Evolutionary conservation across 2,888 invertebrate species (phyloP).

Genomic region (Morpho achilles): DNA sequence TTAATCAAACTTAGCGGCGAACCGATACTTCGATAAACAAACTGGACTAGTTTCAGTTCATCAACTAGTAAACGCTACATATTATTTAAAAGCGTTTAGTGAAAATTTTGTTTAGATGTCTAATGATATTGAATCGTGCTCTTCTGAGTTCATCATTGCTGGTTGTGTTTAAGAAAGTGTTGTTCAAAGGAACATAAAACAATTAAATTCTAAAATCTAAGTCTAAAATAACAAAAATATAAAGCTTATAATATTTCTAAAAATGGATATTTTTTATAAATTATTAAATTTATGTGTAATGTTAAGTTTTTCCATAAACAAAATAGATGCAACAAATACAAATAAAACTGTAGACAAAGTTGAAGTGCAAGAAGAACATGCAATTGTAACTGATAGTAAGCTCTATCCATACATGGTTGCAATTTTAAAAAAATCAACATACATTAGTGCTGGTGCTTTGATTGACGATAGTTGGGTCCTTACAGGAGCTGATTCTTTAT

Average conservation of each 20-base stretch:
- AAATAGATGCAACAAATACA: neutral
- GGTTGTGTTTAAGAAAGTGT: too few relatives aligned
- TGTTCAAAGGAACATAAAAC: neutral
- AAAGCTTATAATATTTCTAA: neutral
- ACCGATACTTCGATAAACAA: constrained; percentile 1
- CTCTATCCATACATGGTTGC: constrained; percentile 58
- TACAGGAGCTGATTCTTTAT: constrained; percentile 56
- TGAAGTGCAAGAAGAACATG: constrained; percentile 40
- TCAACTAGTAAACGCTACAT: neutral
- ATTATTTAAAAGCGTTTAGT: neutral
- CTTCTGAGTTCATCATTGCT: too few relatives aligned
- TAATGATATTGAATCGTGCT: too few relatives aligned
- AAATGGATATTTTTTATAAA: neutral
- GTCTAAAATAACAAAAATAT: neutral
- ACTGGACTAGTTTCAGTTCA: constrained; percentile 3
- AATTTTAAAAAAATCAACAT: constrained; percentile 47
- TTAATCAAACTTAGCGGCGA: constrained; percentile 13
- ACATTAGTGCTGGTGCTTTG: constrained; percentile 55
- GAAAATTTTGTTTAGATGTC: too few relatives aligned
- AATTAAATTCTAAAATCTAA: too few relatives aligned
- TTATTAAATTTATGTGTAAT: neutral
- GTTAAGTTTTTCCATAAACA: neutral
- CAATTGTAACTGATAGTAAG: constrained; percentile 40
- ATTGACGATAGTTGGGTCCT: constrained; percentile 57
- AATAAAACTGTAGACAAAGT: constrained; percentile 1